Evolutionary conservation across 2,888 invertebrate genomes (phyloP), one percentile per base, ranked within the genome.

Genomic region (Drosophila hamatofila): DNA sequence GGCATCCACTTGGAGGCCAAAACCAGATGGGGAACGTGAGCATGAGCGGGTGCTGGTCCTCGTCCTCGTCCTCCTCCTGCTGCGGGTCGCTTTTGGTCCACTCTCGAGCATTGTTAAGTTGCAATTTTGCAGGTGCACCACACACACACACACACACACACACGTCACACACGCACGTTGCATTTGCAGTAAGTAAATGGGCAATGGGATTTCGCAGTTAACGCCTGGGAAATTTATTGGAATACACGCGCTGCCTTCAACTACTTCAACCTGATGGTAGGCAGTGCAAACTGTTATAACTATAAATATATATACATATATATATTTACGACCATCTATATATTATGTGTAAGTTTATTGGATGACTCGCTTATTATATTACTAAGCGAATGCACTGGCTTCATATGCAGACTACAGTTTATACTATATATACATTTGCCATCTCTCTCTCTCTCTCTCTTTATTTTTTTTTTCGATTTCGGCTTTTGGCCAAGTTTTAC

Each of bases 21-120:
- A 61, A 11, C 37, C 54, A 33, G 54, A 30, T 66, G 61, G 68
- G 63, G 63, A 1, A 16, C 68, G 69, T 2, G 11, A 12, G 7
- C 12, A 12, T 7, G 21, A 7, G 21, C 14, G 16, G 3, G 14
- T 25, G 46, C 33, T 3, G 4, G 33, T 33, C 12, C 27, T 27
- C 27, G 33, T 33, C 12, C 27, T 27, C 27, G 27, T 27, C 27
- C 27, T 27, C 8, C 27, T 27, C 27, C 27, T 27, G 27, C 27
- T 8, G 33, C n/a, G 27, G 49, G 30, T 21, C 54, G 9, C 54
- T 54, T 39, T 52, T 23, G 54, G 54, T 54, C 54, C 54, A 72
- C 87, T 78, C 83, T 59, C 68, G 80, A 86, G 83, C 86, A 88
- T 85, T 85, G 88, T 85, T 85, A 85, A 85, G 87, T 88, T 88